A percentile compares a stretch with the other conserved stretches of the same genome.
Conservation (phyloP, 2,113 vertebrate species). For the Probosciger aterrimus region DNA sequence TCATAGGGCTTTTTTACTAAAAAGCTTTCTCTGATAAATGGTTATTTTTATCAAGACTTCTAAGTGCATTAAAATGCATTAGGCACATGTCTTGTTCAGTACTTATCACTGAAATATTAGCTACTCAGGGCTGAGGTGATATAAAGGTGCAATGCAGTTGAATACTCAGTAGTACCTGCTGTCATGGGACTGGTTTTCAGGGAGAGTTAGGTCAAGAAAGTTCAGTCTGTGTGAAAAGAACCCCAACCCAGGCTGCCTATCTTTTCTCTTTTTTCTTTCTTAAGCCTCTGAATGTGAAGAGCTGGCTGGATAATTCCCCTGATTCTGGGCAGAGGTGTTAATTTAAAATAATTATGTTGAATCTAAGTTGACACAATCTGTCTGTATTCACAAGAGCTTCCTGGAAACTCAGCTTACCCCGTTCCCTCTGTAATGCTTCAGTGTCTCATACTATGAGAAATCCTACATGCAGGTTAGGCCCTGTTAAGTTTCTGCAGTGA, state of each 20-base stretch:
- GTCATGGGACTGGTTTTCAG: neutral
- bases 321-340: neutral
- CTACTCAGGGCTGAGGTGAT: constrained; percentile 1
- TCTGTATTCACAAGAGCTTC: neutral
- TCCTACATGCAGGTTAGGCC: neutral
- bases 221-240: neutral
- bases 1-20: constrained; percentile 7
- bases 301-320: neutral
- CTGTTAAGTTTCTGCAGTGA: neutral
- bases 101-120: neutral
- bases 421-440: neutral
- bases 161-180: neutral
- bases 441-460: neutral
- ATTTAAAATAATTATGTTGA: neutral
- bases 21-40: constrained; percentile 50
- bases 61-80: constrained; percentile 51
- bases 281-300: neutral
- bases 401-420: neutral
- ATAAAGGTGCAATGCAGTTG: constrained; percentile 3
- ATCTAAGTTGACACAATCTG: neutral
- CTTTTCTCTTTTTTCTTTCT: neutral
- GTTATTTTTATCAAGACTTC: constrained; percentile 45
- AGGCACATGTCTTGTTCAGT: constrained; percentile 15
- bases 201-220: neutral
- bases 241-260: neutral